Base-by-base conservation (phyloP, 2,888 invertebrate genomes). In the Acleris laterana region DNA sequence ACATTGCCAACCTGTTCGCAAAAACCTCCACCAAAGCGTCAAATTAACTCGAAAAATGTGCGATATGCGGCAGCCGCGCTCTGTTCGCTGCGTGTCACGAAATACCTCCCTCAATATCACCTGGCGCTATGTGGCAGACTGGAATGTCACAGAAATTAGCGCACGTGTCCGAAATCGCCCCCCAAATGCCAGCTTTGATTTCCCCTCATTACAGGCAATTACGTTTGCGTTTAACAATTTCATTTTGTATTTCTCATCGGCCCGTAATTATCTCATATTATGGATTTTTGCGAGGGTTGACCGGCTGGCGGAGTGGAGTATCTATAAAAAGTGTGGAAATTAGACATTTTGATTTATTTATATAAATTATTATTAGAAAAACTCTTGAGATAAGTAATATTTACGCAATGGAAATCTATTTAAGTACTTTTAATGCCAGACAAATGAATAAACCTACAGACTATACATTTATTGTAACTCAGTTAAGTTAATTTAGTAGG, bases 141-240 rank as follows among this genome's bases (percentile, higher is more conserved):
- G 84, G 82, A 83, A 85, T 85, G 81, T 80, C 74, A 73, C 75
- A 71, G 62, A 62, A 62, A 82, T 83, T 81, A 79, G 70, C 68
- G 69, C 82, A 85, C 85, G 84, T 85, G 65, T 65, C 65, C 65
- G 53, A 65, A 59, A 65, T 61, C 50, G 65, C 55, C 65, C 65
- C 77, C 69, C 70, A 76, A 80, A 81, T 81, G 70, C 78, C 81
- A 69, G 74, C 70, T 74, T 77, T 82, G 76, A 83, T 84, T 83
- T 76, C 69, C 74, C 76, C 77, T 79, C 73, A 70, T 74, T 72
- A 72, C 69, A 72, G 68, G 70, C 75, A 77, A 81, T 80, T 71
- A 68, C 44, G 63, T 53, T 51, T 75, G 76, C 72, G 69, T 72
- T 71, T 68, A 73, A 79, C 73, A 74, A 78, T 78, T 79, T 79